Base-by-base conservation (phyloP, 1,140 invertebrate genomes). In the Harpegnathos saltator region DNA sequence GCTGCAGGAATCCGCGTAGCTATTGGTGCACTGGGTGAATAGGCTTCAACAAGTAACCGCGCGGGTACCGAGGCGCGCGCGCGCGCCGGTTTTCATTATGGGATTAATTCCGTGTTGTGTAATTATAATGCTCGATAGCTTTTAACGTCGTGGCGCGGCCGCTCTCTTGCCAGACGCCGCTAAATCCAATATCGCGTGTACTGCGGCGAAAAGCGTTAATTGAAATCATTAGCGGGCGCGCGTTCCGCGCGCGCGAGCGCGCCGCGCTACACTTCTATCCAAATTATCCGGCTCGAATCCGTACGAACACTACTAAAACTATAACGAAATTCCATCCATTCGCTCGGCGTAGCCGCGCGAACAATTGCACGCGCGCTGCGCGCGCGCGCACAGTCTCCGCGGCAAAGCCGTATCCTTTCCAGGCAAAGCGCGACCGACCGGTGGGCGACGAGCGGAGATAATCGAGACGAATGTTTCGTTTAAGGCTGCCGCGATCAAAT, bases 381-480 rank as follows among this genome's bases (percentile, higher is more conserved):
- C n/a, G n/a, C n/a, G n/a, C n/a, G n/a, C n/a, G n/a, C n/a, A n/a
- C 56, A 11, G 38, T 9, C 38, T 44, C 7, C 38, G n/a, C n/a
- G 38, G 38, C 5, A 33, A 3, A 33, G 29, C n/a, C 29, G 52
- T 44, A 68, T 80, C 33, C 54, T 63, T 74, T 82, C 19, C 33
- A 9, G 56, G 58, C 50, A 15, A n/a, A n/a, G 52, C 83, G n/a
- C 59, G 59, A 50, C 44, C 14, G 12, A 19, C 14, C 52, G 63
- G 33, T 54, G 63, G 5, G 54, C 66, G 83, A 72, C 62, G 58
- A 58, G 58, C 86, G 68, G 52, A 62, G 78, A 89, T 89, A 88
- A 89, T 88, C 86, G 87, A 75, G 73, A 88, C 68, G 83, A 89
- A 75, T 83, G 87, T 89, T 88, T 85, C 86, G 81, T 89, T 89